Evolutionary conservation across 1,140 invertebrate genomes (phyloP), one percentile per base, ranked within the genome.

Genomic region (Mya arenaria): DNA sequence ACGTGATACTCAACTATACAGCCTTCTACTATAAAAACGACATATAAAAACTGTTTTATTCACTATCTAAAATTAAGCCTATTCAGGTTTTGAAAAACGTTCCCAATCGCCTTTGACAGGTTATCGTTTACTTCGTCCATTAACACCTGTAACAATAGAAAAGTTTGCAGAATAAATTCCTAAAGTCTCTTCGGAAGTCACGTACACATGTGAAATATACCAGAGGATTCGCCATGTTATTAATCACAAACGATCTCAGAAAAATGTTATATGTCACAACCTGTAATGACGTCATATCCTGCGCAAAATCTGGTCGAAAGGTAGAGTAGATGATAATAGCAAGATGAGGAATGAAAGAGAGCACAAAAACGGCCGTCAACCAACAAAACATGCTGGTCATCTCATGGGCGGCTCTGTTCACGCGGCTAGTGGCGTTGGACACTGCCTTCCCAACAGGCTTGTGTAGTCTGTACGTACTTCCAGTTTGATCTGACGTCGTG

Each of bases 161-260:
- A 52, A 52, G 25, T 52, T 52, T 52, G 48, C 48, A 52, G 25
- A 52, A 52, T 23, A 52, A 52, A n/a, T 52, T 52, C 48, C 48
- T 52, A 52, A 17, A 52, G 1, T 52, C 48, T 17, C 52, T 34
- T 34, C 78, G n/a, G 52, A 81, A 81, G 19, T 44, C 36, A 23
- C 30, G 32, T 8, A 52, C 19, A 60, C 78, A 81, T 8, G 63
- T 19, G 4, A 37, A 60, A 58, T 89, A 89, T 17, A 89, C 81
- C 25, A 89, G 82, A 10, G 88, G 85, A 72, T 89, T 89, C 44
- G 82, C 86, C 48, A 84, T 84, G 66, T 84, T 87, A 71, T 89
- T 89, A 25, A 89, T 86, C n/a, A 89, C 87, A 73, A 86, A 89
- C 3, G 86, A 81, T 69, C 87, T 65, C 3, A 89, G 62, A 17